Base-by-base conservation (phyloP, 2,113 vertebrate genomes). In the Channa maculata region DNA sequence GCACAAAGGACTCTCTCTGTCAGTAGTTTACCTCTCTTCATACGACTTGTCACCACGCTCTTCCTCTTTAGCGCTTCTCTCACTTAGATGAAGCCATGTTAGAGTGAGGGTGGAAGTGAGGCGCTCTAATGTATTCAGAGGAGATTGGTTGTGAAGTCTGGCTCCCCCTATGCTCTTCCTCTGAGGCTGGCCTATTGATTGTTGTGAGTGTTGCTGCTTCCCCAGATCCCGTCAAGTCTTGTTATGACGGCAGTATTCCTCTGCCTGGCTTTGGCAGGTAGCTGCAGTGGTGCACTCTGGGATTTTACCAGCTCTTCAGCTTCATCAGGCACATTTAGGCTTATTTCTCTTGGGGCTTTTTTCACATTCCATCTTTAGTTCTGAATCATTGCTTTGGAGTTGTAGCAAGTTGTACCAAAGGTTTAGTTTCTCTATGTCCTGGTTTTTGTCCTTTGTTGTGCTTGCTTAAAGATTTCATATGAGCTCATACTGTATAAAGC, bases 81-180 rank as follows among this genome's bases (percentile, higher is more conserved):
- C 68, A 46, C 79, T 80, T 65, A 82, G 82, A 88, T 80, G 80
- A 85, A 88, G 83, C 77, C 72, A 52, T 81, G 82, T 75, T 70
- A 64, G 49, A 77, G 77, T 1, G 73, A 81, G 54, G 62, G 5
- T 77, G 74, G 77, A 75, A 72, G 71, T 65, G 37, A 69, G 46
- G 46, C 8, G 14, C 80, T 72, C 65, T 85, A 69, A 79, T 77
- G 69, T 76, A 58, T 88, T 86, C 63, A 79, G 77, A 83, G 80
- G 69, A 88, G 87, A 89, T 87, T 80, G 82, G 79, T 83, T 82
- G 74, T 90, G 89, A 92, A 81, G 85, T 84, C 69, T 88, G 62
- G 51, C 66, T 82, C 84, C 77, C 87, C 63, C 74, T 48, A 44
- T 75, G 71, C 79, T 69, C 66, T 74, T 83, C 71, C 77, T 85